A percentile compares a stretch with the other conserved stretches of the same genome.
phyloP scores from a whole-genome alignment of 2,797 vertebrate species.

The Australoheros facetus region DNA sequence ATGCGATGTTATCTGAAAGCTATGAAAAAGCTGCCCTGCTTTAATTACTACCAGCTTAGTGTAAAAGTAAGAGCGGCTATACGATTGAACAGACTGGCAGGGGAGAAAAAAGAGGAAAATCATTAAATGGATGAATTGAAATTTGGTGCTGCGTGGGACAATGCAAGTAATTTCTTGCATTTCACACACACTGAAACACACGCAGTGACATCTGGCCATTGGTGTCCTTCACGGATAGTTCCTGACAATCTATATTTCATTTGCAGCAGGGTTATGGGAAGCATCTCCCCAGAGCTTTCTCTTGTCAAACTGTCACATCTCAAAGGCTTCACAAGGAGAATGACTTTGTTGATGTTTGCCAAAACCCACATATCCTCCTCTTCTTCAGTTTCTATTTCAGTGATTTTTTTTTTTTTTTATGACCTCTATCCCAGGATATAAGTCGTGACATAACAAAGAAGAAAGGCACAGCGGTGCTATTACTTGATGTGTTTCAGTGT shows the following conservation, averaged over 20 bases:
- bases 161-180: background rate
- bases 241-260: slow-evolving; percentile 75
- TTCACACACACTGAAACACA: background rate
- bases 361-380: slow-evolving; percentile 52
- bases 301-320: slow-evolving; percentile 74
- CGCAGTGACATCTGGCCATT: slow-evolving; percentile 23
- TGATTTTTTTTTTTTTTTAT: slow-evolving; percentile 16
- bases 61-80: background rate
- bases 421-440: slow-evolving; percentile 47
- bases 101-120: background rate
- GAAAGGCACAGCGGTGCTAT: slow-evolving; percentile 1
- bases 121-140: background rate
- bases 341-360: slow-evolving; percentile 72
- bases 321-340: slow-evolving; percentile 60
- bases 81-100: background rate
- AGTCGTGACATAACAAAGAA: slow-evolving; percentile 35
- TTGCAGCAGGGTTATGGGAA: slow-evolving; percentile 68
- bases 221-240: slow-evolving; percentile 62
- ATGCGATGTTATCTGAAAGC: background rate
- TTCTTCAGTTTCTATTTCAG: slow-evolving; percentile 46
- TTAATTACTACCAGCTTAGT: background rate
- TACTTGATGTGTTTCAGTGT: slow-evolving; percentile 23
- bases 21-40: too few relatives aligned
- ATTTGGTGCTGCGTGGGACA: background rate
- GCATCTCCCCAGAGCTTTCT: slow-evolving; percentile 67